Evolutionary conservation across 2,113 vertebrate genomes (phyloP).

Genomic region (Helogale parvula): DNA sequence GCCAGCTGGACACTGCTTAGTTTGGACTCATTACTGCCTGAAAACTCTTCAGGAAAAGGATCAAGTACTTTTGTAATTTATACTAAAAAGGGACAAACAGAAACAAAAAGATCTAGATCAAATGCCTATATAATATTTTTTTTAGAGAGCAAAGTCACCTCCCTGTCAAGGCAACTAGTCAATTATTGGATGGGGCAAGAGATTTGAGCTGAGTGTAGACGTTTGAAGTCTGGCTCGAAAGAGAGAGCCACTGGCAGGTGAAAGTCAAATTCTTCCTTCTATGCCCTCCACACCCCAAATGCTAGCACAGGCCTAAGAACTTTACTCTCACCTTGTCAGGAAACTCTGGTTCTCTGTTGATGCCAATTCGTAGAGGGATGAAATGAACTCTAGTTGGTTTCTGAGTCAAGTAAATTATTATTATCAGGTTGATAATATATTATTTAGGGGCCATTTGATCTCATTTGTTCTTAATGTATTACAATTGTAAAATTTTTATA

Average conservation of each 20-base stretch:
- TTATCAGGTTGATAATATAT: conserved; percentile 34
- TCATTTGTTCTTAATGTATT: conserved; percentile 33
- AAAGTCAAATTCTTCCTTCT: not conserved
- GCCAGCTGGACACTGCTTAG: not conserved
- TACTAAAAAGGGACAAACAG: not conserved
- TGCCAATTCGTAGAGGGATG: not conserved
- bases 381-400: conserved; percentile 10
- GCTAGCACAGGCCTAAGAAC: not conserved
- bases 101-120: conserved; percentile 11
- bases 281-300: not conserved
- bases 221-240: conserved; percentile 8
- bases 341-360: not conserved
- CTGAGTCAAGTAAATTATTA: conserved; percentile 33
- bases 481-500: conserved; percentile 37
- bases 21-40: not conserved
- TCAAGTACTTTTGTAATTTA: not conserved
- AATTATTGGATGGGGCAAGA: not conserved
- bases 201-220: not conserved
- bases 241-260: not conserved
- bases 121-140: not conserved
- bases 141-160: not conserved
- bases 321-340: not conserved
- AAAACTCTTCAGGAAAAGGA: conserved; percentile 12
- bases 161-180: not conserved
- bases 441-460: conserved; percentile 21